Conservation (phyloP, 2,797 vertebrate species). For the Acipenser transmontanus region DNA sequence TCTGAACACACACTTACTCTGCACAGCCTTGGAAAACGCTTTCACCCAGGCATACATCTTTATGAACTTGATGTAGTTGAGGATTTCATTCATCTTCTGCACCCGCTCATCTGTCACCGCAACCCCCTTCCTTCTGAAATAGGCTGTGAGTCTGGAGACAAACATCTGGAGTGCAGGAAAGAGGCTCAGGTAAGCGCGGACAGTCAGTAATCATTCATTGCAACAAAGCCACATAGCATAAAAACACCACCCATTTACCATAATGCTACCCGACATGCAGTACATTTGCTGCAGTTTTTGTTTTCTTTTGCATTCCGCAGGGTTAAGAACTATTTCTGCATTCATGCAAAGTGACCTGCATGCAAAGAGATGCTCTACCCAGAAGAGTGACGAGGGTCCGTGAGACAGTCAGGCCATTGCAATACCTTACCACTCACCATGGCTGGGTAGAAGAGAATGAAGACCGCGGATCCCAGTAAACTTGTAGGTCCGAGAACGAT, state of each 20-base stretch:
- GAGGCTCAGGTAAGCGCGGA: not conserved
- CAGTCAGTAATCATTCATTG: not conserved
- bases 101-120: constrained; percentile 79
- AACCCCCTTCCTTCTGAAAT: constrained; percentile 81
- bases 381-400: no score
- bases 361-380: no score
- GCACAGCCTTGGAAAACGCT: constrained; percentile 78
- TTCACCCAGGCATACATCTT: constrained; percentile 96
- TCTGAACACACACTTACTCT: constrained; percentile 59
- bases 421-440: constrained; percentile 65
- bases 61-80: constrained; percentile 88
- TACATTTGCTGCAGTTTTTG: no score
- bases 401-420: no score
- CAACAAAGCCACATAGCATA: no score
- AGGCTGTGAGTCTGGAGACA: constrained; percentile 80
- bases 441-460: constrained; percentile 88
- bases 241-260: no score
- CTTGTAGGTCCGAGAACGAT: constrained; percentile 82
- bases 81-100: constrained; percentile 92
- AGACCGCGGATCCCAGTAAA: constrained; percentile 83
- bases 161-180: constrained; percentile 72
- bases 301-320: no score
- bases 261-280: no score
- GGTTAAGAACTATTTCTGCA: no score
- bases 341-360: no score